A percentile compares a stretch with the other conserved stretches of the same genome.
These are phyloP conservation scores for Dendronephthya gigantea DNA, from an alignment of 64 coral and sea anemone genomes.

Conservation along the genomic window DNA sequence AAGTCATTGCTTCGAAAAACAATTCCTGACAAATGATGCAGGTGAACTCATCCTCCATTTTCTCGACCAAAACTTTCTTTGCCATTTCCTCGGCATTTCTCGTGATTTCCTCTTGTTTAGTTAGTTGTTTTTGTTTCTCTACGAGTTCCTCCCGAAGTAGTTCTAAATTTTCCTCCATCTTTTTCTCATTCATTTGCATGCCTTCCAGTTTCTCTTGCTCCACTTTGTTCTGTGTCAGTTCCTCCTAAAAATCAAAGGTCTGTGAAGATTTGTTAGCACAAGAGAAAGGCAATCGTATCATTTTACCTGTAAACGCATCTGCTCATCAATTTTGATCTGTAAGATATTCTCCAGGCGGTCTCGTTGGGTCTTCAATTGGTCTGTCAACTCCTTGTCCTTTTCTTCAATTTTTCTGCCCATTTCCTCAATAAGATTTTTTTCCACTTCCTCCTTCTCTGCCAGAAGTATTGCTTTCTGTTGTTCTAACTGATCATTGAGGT, in stretches of 20 bases:
- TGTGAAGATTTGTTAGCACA: neutral
- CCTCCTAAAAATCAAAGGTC: neutral
- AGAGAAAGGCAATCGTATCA: too few species aligned
- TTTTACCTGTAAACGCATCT: slow-evolving; percentile 56
- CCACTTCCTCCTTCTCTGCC: neutral
- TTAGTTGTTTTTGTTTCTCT: slow-evolving; percentile 61
- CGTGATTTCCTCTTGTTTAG: slow-evolving; percentile 68
- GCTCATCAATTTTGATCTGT: slow-evolving; percentile 26
- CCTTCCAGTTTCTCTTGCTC: slow-evolving; percentile 55
- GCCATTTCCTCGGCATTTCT: slow-evolving; percentile 73
- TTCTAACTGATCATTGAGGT: neutral
- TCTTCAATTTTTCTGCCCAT: neutral
- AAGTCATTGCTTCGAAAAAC: slow-evolving; percentile 72
- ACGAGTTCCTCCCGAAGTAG: slow-evolving; percentile 54
- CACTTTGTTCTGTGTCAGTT: slow-evolving; percentile 34
- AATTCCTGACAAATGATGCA: slow-evolving; percentile 94
- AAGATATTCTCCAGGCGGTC: slow-evolving; percentile 1
- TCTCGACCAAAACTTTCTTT: slow-evolving; percentile 70
- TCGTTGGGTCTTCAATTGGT: neutral
- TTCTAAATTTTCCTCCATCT: slow-evolving; percentile 54
- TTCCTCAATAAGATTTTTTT: neutral
- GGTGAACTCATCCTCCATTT: slow-evolving; percentile 99
- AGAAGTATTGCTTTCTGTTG: slow-evolving; percentile 3
- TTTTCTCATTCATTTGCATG: slow-evolving; percentile 71
- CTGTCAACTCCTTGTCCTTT: neutral